Evolutionary conservation across 2,888 invertebrate genomes (phyloP).

Genomic region (Polietes domitor): DNA sequence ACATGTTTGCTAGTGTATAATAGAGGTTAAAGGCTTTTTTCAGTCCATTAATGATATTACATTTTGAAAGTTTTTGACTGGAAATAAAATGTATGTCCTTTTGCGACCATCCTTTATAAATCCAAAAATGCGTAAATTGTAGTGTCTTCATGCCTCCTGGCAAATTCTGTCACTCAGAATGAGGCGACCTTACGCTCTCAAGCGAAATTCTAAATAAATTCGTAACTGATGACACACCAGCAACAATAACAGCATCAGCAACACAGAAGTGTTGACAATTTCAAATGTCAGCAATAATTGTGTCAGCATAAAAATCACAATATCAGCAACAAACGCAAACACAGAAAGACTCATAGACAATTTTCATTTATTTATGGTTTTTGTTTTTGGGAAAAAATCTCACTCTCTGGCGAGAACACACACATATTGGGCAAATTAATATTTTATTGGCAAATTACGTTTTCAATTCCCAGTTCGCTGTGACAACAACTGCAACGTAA

Average conservation of each 20-base stretch:
- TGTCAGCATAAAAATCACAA: constrained; percentile 47
- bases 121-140: not conserved
- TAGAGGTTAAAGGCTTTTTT: no score
- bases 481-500: not conserved
- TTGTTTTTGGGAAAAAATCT: not conserved
- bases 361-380: no score
- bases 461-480: not conserved
- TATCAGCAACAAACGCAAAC: not conserved
- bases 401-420: not conserved
- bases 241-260: no score
- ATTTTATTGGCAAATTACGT: not conserved
- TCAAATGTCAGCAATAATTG: constrained; percentile 61
- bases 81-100: no score
- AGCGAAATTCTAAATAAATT: not conserved
- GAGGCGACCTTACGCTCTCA: not conserved
- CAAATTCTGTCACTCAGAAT: not conserved
- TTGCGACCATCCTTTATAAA: not conserved
- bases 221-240: constrained; percentile 42
- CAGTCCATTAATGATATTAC: no score
- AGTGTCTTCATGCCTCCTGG: not conserved
- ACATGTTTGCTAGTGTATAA: no score
- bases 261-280: constrained; percentile 53
- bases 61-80: no score
- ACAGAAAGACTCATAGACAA: not conserved
- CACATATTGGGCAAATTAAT: not conserved